Evolutionary conservation across 2,113 vertebrate genomes (phyloP).

Genomic region (Lichenostomus cassidix): DNA sequence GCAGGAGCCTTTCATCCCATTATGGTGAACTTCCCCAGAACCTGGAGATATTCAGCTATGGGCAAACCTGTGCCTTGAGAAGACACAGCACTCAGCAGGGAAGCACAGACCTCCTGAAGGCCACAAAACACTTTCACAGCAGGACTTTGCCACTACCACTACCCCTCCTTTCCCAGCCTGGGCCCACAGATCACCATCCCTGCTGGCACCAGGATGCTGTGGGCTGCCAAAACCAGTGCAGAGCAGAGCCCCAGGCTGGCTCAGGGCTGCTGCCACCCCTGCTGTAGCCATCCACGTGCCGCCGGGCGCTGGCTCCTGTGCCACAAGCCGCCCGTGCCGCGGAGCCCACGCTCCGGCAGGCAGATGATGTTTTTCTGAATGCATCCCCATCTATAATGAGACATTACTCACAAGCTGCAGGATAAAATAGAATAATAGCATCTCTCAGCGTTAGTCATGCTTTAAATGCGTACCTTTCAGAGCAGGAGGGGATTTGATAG

Average conservation of each 20-base stretch:
- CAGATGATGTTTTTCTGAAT: slow-evolving; percentile 63
- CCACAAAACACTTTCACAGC: background rate
- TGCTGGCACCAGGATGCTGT: background rate
- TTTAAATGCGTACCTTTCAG: slow-evolving; percentile 54
- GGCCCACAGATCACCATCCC: accelerated
- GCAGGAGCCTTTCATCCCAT: background rate
- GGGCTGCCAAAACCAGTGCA: background rate
- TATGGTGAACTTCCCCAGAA: background rate
- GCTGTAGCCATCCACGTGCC: background rate
- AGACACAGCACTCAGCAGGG: background rate
- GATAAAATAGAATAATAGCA: slow-evolving; percentile 60
- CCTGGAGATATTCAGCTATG: background rate
- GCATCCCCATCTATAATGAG: slow-evolving; percentile 29
- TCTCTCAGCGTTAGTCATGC: slow-evolving; percentile 51
- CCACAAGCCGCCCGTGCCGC: background rate
- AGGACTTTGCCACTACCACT: background rate
- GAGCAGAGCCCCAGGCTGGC: background rate
- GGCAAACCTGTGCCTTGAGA: background rate
- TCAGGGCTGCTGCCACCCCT: background rate
- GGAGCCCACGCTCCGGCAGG: slow-evolving; percentile 34
- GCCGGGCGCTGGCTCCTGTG: background rate
- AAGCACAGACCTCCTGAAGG: accelerated
- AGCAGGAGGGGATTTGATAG: slow-evolving; percentile 52
- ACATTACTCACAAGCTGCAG: slow-evolving; percentile 53
- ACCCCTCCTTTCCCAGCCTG: background rate